Percentiles rank a stretch among this genome's conserved stretches.
Conservation (phyloP, 2,113 vertebrate genomes). For the Psilopsiagon aymara region DNA sequence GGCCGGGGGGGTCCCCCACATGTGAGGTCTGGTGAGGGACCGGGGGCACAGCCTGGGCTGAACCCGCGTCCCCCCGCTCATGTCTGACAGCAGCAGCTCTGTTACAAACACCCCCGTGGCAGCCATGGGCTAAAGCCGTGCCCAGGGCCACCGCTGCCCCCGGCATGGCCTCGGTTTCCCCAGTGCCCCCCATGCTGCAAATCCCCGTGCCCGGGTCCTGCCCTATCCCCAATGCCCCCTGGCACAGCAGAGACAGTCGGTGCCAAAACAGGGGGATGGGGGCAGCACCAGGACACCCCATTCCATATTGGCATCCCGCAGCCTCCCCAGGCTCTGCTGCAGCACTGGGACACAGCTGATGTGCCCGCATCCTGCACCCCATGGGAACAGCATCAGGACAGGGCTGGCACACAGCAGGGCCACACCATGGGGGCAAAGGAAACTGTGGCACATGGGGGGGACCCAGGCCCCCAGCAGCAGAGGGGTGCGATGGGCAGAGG, state of each 20-base stretch:
- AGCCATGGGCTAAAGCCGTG: not conserved
- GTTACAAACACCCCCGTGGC: not conserved
- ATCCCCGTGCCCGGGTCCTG: not conserved
- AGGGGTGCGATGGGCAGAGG: not conserved
- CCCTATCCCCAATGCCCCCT: not conserved
- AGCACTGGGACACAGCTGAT: fast-evolving
- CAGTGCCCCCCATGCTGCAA: not conserved
- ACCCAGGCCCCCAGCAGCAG: not conserved
- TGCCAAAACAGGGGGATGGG: fast-evolving
- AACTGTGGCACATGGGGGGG: fast-evolving
- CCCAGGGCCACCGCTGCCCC: not conserved
- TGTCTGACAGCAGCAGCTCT: not conserved
- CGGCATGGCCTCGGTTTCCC: not conserved
- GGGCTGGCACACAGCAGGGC: not conserved
- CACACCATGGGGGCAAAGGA: not conserved
- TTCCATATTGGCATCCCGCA: fast-evolving
- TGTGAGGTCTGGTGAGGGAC: not conserved
- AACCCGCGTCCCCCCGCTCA: not conserved
- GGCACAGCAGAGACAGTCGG: fast-evolving
- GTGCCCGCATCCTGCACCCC: not conserved
- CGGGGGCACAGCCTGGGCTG: not conserved
- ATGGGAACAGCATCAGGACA: not conserved
- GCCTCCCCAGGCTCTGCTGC: fast-evolving
- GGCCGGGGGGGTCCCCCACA: fast-evolving
- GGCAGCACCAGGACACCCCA: fast-evolving